Conservation (phyloP, 30 jellyfish, hydroid and myxozoan genomes). For the Aurelia aurita complex sp. Pacific region DNA sequence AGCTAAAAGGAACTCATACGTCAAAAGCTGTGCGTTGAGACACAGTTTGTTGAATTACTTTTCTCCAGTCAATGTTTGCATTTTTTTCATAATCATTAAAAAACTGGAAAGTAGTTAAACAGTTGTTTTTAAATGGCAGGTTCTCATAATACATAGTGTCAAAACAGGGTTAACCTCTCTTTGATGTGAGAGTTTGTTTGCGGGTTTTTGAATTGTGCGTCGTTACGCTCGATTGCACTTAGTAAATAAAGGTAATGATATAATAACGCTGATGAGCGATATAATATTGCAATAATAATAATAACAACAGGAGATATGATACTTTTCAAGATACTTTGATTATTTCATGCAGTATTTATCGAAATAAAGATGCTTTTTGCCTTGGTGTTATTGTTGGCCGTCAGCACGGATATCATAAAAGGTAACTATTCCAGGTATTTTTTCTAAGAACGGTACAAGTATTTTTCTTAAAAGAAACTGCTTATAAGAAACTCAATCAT, state of each 20-base stretch:
- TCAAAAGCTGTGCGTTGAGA: too few relatives aligned
- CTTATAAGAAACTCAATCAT: not conserved
- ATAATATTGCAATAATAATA: too few relatives aligned
- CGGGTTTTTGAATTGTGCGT: constrained; percentile 1
- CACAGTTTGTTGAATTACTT: too few relatives aligned
- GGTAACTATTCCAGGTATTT: not conserved
- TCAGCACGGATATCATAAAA: not conserved
- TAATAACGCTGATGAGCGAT: not conserved
- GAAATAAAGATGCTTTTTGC: constrained; percentile 1
- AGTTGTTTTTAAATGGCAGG: too few relatives aligned
- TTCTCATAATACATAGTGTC: too few relatives aligned
- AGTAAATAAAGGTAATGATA: constrained; percentile 1
- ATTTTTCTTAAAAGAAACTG: not conserved
- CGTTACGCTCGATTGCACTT: not conserved
- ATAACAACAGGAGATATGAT: too few relatives aligned
- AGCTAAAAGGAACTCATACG: too few relatives aligned
- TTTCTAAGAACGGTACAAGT: not conserved
- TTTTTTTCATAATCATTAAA: too few relatives aligned
- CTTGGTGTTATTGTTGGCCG: not conserved
- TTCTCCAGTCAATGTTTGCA: too few relatives aligned
- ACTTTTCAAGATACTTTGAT: too few relatives aligned
- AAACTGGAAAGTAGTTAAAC: too few relatives aligned
- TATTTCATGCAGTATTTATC: not conserved
- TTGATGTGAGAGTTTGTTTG: not conserved
- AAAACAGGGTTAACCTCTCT: too few relatives aligned